Evolutionary conservation across 2,888 invertebrate genomes (phyloP), one percentile per base, ranked within the genome.

Genomic region (Argynnis bischoffii): DNA sequence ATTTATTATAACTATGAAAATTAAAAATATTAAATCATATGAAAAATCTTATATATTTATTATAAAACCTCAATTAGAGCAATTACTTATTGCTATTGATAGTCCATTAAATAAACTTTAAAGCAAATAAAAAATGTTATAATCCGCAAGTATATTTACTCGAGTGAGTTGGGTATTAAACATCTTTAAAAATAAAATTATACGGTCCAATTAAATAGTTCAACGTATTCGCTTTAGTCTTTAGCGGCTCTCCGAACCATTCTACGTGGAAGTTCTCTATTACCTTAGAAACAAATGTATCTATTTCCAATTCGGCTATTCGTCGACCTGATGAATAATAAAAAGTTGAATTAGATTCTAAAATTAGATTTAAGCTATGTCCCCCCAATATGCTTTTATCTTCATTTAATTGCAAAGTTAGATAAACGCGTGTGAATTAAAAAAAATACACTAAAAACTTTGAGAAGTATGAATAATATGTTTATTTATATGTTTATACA

Each of bases 281-380:
- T 1, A 83, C 59, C 60, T 76, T 87, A 21, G 84, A 72, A n/a
- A 88, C 67, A 21, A 91, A 82, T 1, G 81, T 83, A 74, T 90
- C 88, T 72, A 94, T 81, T 77, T 94, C 95, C 69, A 95, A 86
- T 72, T 94, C 94, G 0, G 95, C 95, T 75, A 95, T 92, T 71
- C 95, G 83, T 73, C 93, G 89, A n/a, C 95, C 95, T 81, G 74
- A 1, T 73, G 73, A 47, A 18, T 41, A 64, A 6, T 21, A 60
- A 41, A 11, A 18, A 41, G 1, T 55, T 55, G 35, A n/a, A 31
- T 35, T 11, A 50, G 14, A 31, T 26, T 18, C 15, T n/a, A 21
- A 13, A 16, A 66, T 21, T n/a, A 26, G 26, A 26, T 26, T 26
- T 21, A 21, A 21, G 4, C 3, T 21, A 21, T 21, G n/a, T n/a